Conservation (phyloP, 2,113 vertebrate genomes). For the Pantherophis guttatus region DNA sequence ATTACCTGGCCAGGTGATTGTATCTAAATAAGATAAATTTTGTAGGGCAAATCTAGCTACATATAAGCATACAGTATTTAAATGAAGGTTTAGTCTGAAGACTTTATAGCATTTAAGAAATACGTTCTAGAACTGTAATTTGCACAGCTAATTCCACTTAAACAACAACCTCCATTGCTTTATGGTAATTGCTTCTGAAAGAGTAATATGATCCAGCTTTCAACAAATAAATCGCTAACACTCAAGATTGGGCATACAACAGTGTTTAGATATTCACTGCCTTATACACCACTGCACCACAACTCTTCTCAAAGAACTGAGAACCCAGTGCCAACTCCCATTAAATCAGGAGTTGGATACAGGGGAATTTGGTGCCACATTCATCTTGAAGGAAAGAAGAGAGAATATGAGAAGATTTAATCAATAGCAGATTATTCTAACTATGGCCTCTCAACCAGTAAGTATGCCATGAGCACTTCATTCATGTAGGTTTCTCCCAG, state of each 20-base stretch:
- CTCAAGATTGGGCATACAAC: not conserved
- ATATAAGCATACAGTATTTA: not conserved
- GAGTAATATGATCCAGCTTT: not conserved
- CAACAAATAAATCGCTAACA: not conserved
- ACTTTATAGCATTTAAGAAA: not conserved
- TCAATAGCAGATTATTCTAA: not conserved
- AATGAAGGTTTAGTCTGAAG: not conserved
- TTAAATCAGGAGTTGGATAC: not conserved
- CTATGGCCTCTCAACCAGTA: not conserved
- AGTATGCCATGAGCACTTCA: not conserved
- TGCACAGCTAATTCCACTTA: not conserved
- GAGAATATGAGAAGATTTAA: not conserved
- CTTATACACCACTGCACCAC: not conserved
- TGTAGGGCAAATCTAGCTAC: not conserved
- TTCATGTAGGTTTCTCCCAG: not conserved
- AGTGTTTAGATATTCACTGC: not conserved
- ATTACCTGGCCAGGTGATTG: not conserved
- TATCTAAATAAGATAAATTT: conserved; percentile 1
- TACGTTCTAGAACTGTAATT: not conserved
- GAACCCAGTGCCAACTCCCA: not conserved
- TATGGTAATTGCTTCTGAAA: not conserved
- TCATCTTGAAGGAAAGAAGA: not conserved
- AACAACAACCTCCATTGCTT: not conserved
- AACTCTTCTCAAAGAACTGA: not conserved
- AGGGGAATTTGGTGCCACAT: not conserved